Evolutionary conservation across 2,888 invertebrate genomes (phyloP).

Genomic region (Melanostoma mellinum): DNA sequence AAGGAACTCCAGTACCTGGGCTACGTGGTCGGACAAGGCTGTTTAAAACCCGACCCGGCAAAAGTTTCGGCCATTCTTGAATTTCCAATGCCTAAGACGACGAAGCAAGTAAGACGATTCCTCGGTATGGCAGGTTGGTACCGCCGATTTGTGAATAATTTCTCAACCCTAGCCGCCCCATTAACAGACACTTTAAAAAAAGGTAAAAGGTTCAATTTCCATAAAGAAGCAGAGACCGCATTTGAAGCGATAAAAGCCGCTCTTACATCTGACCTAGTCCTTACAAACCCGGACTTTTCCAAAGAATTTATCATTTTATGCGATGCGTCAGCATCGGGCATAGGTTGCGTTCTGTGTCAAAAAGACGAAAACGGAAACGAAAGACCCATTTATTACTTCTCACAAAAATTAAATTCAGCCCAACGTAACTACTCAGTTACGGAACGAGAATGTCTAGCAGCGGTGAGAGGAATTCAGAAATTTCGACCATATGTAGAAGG

Average conservation of each 20-base stretch:
- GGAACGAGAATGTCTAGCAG: neutral
- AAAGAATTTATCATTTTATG: constrained; percentile 17
- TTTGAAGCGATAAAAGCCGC: neutral
- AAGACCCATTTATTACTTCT: constrained; percentile 20
- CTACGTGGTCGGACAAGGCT: constrained; percentile 51
- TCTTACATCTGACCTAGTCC: neutral
- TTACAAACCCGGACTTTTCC: constrained; percentile 45
- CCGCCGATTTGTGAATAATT: neutral
- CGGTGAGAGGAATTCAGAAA: neutral
- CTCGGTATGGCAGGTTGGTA: constrained; percentile 21
- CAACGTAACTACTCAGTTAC: constrained; percentile 7
- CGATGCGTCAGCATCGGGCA: constrained; percentile 54
- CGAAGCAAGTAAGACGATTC: constrained; percentile 10
- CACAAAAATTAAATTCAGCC: neutral
- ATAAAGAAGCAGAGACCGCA: neutral
- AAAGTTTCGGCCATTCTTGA: constrained; percentile 27
- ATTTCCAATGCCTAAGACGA: constrained; percentile 1
- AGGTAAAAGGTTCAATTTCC: neutral
- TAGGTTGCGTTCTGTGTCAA: constrained; percentile 51
- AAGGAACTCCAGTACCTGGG: constrained; percentile 36
- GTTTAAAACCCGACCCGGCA: constrained; percentile 18
- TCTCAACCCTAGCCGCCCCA: constrained; percentile 49
- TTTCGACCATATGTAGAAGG: neutral
- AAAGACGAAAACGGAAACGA: constrained; percentile 32
- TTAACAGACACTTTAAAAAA: constrained; percentile 39